Percentiles rank a stretch among this genome's conserved stretches.
Conservation (phyloP, 2,888 invertebrate genomes). For the Oligia fasciuncula region DNA sequence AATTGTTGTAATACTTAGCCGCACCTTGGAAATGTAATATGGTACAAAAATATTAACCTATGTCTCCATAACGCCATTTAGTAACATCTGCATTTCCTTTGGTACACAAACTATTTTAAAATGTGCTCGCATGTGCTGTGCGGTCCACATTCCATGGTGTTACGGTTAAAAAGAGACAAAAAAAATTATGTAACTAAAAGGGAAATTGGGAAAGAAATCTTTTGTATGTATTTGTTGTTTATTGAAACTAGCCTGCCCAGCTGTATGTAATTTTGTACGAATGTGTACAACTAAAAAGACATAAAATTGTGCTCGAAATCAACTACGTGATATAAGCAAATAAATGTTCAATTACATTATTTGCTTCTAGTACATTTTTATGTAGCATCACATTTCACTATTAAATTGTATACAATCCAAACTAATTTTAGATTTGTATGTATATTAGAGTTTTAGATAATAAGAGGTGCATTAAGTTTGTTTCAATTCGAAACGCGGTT, state of each 20-base stretch:
- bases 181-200: slow-evolving; percentile 35
- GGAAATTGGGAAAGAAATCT: slow-evolving; percentile 22
- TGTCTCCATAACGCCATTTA: slow-evolving; percentile 23
- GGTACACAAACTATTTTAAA: slow-evolving; percentile 29
- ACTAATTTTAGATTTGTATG: slow-evolving; percentile 80
- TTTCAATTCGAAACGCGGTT: slow-evolving; percentile 76
- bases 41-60: slow-evolving; percentile 45
- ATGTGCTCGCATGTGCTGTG: slow-evolving; percentile 36
- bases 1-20: slow-evolving; percentile 41
- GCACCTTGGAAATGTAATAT: slow-evolving; percentile 59
- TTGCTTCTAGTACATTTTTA: slow-evolving; percentile 53
- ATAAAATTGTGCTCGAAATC: slow-evolving; percentile 27
- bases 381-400: slow-evolving; percentile 65
- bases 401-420: slow-evolving; percentile 65
- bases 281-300: slow-evolving; percentile 51
- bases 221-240: slow-evolving; percentile 29
- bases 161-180: slow-evolving; percentile 27
- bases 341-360: slow-evolving; percentile 28
- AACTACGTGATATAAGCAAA: slow-evolving; percentile 23
- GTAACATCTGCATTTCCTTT: slow-evolving; percentile 44
- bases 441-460: slow-evolving; percentile 84
- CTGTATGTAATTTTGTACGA: slow-evolving; percentile 15
- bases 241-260: slow-evolving; percentile 22
- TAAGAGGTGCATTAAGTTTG: slow-evolving; percentile 85
- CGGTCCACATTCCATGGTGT: slow-evolving; percentile 48